Evolutionary conservation across 2,888 invertebrate species (phyloP), one percentile per base, ranked within the genome.

Genomic region (Stenotaenia linearis): DNA sequence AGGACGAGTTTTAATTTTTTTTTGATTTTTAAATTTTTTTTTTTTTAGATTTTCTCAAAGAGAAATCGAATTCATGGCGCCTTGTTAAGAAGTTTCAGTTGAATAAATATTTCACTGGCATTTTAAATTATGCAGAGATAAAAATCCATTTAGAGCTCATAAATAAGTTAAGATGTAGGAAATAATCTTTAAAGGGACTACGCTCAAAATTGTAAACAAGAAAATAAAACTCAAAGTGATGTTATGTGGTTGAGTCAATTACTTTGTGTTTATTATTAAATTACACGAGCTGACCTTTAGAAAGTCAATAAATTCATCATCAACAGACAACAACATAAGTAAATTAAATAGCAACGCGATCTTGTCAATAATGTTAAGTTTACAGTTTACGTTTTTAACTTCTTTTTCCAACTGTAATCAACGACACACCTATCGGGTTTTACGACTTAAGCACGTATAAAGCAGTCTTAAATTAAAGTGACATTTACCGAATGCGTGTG

Each of bases 281-380:
- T 50, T 50, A 50, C 3, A 18, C 7, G 18, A 18, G 6, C 21
- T 50, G 50, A 50, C 50, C 69, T 23, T 69, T 69, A 28, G 10
- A 69, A 69, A n/a, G 69, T 69, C 69, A 69, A 69, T 69, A 69
- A 69, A 69, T 28, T 28, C 69, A 25, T 1, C 69, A 69, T 28
- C 45, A 45, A 45, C 45, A n/a, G n/a, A n/a, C n/a, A n/a, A n/a
- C 12, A 18, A n/a, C n/a, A 15, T 45, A 45, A 45, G 45, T 61
- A 61, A 61, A 61, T 61, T 61, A 61, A 23, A 61, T 23, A 21
- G 18, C 61, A 61, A 61, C 28, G 2, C 21, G 61, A 61, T 69
- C 28, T 23, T 69, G 69, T 69, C 69, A 69, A 15, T 28, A 28
- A 69, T 25, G 69, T 28, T n/a, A 18, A 5, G 18, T 50, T 50